A percentile compares a stretch with the other conserved stretches of the same genome.
Evolutionary conservation across 2,113 vertebrate genomes (phyloP).

Genomic region (Suricata suricatta): DNA sequence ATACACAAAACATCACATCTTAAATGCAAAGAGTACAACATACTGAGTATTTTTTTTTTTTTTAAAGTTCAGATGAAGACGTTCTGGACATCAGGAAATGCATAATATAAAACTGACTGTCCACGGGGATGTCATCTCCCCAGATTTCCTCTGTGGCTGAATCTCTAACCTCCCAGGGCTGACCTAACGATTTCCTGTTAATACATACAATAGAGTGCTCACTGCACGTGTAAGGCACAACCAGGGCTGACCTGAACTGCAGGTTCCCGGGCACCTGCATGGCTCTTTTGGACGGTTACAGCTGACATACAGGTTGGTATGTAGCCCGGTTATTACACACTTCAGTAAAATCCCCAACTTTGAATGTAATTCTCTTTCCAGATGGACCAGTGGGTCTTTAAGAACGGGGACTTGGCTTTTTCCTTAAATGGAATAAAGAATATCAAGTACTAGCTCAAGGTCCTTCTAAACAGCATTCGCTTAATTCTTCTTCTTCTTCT

Average conservation of each 20-base stretch:
- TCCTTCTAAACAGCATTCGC: neutral
- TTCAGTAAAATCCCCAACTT: neutral
- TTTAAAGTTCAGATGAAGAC: neutral
- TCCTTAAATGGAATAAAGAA: neutral
- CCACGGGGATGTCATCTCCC: neutral
- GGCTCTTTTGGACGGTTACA: neutral
- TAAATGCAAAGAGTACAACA: neutral
- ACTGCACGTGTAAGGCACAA: accelerated
- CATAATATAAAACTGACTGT: neutral
- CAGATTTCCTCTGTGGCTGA: neutral
- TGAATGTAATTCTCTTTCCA: conserved; percentile 25
- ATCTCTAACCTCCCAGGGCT: neutral
- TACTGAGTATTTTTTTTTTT: neutral
- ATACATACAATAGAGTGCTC: accelerated
- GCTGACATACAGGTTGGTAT: too few relatives aligned
- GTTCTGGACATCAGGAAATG: neutral
- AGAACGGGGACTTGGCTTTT: neutral
- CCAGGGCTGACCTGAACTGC: neutral
- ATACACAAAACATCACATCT: neutral
- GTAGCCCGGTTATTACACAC: neutral
- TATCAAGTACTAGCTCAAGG: neutral
- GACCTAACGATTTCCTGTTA: neutral
- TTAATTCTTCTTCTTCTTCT: neutral
- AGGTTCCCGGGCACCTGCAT: accelerated
- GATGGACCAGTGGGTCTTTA: neutral